Evolutionary conservation across 2,888 invertebrate genomes (phyloP), one percentile per base, ranked within the genome.

Genomic region (Eupeodes latifasciatus): DNA sequence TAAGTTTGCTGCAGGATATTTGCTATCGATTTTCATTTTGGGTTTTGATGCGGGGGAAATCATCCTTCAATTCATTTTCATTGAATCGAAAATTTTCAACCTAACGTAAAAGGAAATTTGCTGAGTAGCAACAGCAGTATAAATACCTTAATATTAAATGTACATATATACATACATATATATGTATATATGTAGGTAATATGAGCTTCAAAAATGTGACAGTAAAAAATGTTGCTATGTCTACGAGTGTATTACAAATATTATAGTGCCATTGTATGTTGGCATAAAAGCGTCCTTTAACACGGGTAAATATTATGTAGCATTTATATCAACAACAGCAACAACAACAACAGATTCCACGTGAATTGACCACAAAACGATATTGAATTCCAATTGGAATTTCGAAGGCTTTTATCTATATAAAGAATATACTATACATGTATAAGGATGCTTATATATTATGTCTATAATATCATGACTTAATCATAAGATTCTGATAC

Each of bases 21-120:
- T 88, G 85, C 71, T 85, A 88, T 88, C 85, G 88, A 88, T 88
- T 87, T 87, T 87, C 84, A 75, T 84, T 84, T 87, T 78, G 64
- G 53, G 53, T 71, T 40, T 64, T 62, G 53, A 69, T 74, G 81
- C 40, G 69, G 55, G 71, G 71, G 47, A 81, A 78, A 85, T 84
- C 67, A 74, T 57, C 44, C 75, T 81, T 84, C 84, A 74, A 81
- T 87, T 88, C 72, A 69, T 71, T 81, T 85, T 66, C 85, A 74
- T 77, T 85, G 78, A 81, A 81, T 78, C 59, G 69, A 64, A 85
- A 78, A 44, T 79, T 59, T 64, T 47, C 72, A 53, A 47, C 34
- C 36, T 53, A 53, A 47, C 55, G 19, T 62, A n/a, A 72, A 69
- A 34, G 47, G 59, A 67, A 59, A 76, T 71, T 36, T 76, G 55